phyloP scores from a whole-genome alignment of 2,797 vertebrate genomes.

The Lepilemur septentrionalis region DNA sequence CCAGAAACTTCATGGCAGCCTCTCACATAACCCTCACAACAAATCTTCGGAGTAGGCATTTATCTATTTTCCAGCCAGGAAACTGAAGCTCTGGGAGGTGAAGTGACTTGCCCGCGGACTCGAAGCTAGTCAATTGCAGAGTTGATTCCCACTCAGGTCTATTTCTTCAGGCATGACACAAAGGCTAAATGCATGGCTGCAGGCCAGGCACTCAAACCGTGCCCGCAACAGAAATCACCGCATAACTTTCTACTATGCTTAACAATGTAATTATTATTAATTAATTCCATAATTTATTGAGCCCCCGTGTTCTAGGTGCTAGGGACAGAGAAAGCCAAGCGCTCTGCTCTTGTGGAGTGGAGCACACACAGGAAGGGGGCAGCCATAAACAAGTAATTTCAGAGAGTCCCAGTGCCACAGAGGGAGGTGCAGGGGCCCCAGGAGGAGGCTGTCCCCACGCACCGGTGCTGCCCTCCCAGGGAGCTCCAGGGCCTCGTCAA shows the following conservation, averaged over 20 bases:
- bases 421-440: not conserved
- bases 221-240: not conserved
- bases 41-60: not conserved
- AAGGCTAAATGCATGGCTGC: fast-evolving
- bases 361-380: not conserved
- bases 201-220: fast-evolving
- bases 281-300: not conserved
- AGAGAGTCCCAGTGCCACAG: not conserved
- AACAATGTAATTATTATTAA: too few relatives aligned
- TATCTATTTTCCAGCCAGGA: not conserved
- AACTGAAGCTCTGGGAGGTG: not conserved
- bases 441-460: not conserved
- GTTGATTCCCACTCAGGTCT: not conserved
- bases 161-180: fast-evolving
- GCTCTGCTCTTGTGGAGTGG: fast-evolving
- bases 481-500: not conserved
- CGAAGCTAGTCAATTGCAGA: not conserved
- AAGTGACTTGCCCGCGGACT: not conserved
- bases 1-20: not conserved
- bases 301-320: not conserved
- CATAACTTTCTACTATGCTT: not conserved
- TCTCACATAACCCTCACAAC: not conserved
- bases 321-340: not conserved
- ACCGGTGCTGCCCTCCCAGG: not conserved
- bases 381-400: not conserved